Evolutionary conservation across 2,888 invertebrate species (phyloP).

Genomic region (Dolomedes plantarius): DNA sequence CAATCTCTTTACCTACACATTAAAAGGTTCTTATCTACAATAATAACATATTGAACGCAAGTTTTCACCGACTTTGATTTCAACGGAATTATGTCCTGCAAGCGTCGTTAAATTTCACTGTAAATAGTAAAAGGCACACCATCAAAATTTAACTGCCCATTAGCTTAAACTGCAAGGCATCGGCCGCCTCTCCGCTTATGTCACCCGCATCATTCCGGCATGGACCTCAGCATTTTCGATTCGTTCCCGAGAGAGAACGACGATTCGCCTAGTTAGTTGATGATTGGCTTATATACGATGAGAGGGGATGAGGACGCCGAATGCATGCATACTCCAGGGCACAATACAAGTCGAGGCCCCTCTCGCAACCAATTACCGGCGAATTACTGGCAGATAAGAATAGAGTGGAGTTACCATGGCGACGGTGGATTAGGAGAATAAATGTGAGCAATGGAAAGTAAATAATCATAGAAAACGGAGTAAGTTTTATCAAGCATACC

Average conservation of each 20-base stretch:
- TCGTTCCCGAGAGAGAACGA: background rate
- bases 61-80: too few relatives aligned
- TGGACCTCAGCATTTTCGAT: constrained; percentile 23
- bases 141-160: background rate
- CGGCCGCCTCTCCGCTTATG: background rate
- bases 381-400: constrained; percentile 48
- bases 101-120: too few relatives aligned
- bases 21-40: too few relatives aligned
- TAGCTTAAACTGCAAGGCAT: background rate
- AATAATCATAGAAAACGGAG: too few relatives aligned
- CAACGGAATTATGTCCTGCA: too few relatives aligned
- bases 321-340: constrained; percentile 37
- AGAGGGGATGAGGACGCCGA: constrained; percentile 11
- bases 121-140: too few relatives aligned
- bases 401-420: constrained; percentile 47
- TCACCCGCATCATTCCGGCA: background rate
- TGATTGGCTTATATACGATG: constrained; percentile 1
- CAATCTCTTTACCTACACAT: too few relatives aligned
- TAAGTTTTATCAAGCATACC: too few relatives aligned
- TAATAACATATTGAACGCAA: too few relatives aligned
- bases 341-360: constrained; percentile 51
- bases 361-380: constrained; percentile 66
- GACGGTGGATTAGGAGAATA: constrained; percentile 4
- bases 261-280: constrained; percentile 6
- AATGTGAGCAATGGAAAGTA: background rate